Base-by-base conservation (phyloP, 2,113 vertebrate genomes). In the Gymnocephalus cernua region DNA sequence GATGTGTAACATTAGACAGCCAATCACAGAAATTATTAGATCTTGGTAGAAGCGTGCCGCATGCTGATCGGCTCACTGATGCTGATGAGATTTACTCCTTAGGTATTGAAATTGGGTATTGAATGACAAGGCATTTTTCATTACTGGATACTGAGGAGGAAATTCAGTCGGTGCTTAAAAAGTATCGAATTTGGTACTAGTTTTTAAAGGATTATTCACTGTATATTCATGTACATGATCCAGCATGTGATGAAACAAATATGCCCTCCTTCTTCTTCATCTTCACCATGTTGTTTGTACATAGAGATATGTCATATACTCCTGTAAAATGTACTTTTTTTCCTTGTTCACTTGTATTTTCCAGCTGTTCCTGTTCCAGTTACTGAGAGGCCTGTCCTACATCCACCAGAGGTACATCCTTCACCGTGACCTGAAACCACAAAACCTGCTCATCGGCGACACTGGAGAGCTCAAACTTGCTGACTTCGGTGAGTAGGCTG, bases 361-460 rank as follows among this genome's bases (percentile, higher is more conserved):
- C 70, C 93, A 99, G 98, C 95, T 99, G 89, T 98, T 99, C 95
- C 96, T 99, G 91, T 99, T 96, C 94, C 98, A 99, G 96, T 93
- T 99, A 90, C 96, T 99, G 94, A 95, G 97, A 94, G 98, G 97
- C 82, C 93, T 99, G 93, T 98, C 97, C 87, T 99, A 99, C 91
- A 98, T 97, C 94, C 98, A 99, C 94, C 98, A 99, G 94, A 96
- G 97, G 87, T 97, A 97, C 93, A 99, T 99, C 94, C 95, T 99
- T 91, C 98, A 99, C 95, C 95, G 98, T 59, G 98, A 99, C 95
- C 96, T 99, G 93, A 99, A 99, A 91, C 98, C 97, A 74, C 98
- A 99, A 93, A 99, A 99, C 92, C 96, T 99, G 92, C 97, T 99
- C 85, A 99, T 99, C 95, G 96, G 97, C 84, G 97, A 99, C 95